Conservation (phyloP, 2,888 invertebrate species). For the Oxyscelio sp. region DNA sequence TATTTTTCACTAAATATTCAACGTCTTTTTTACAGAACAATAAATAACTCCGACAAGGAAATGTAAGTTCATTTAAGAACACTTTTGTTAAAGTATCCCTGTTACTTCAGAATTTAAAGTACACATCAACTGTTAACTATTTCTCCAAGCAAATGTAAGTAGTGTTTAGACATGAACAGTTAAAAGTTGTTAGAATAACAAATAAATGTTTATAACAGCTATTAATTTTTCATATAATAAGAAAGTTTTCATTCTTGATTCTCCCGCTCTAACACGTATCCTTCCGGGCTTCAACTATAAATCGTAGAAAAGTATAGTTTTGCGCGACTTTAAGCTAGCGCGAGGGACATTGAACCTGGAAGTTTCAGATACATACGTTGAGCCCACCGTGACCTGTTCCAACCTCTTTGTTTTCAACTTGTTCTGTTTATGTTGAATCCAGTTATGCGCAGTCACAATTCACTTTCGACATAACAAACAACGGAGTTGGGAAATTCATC, state of each 20-base stretch:
- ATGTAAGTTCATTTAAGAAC: no score
- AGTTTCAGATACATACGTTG: constrained; percentile 28
- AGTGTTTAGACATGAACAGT: not conserved
- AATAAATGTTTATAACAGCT: not conserved
- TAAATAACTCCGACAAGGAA: no score
- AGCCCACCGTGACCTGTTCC: constrained; percentile 43
- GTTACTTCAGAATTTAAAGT: no score
- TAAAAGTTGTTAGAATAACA: not conserved
- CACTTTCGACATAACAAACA: constrained; percentile 68
- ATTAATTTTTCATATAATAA: not conserved
- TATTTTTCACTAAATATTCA: no score
- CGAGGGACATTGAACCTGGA: constrained; percentile 43
- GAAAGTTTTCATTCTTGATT: not conserved
- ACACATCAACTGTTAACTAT: not conserved
- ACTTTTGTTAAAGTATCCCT: no score
- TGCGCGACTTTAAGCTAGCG: constrained; percentile 28
- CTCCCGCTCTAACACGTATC: constrained; percentile 12
- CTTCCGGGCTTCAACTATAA: constrained; percentile 20
- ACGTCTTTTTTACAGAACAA: no score
- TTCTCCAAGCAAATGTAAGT: no score
- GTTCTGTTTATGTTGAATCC: constrained; percentile 25
- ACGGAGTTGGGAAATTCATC: constrained; percentile 58
- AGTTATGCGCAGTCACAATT: constrained; percentile 58
- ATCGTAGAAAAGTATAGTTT: constrained; percentile 39
- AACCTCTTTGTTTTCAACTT: constrained; percentile 56